Conservation (phyloP, 2,888 invertebrate species). For the Phoronis australis region DNA sequence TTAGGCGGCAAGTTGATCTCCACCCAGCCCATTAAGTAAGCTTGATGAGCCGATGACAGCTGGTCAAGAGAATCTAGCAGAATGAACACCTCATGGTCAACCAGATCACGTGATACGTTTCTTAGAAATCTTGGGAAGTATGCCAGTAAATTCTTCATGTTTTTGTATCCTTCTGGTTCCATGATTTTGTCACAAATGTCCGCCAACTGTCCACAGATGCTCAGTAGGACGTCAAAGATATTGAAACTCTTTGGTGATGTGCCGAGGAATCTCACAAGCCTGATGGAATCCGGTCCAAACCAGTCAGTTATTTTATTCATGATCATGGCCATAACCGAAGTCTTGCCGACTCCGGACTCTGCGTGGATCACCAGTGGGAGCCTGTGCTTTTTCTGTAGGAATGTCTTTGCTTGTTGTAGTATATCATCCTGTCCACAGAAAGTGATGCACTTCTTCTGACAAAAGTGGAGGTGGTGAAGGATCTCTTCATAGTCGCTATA, state of each 20-base stretch:
- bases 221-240: slow-evolving; percentile 18
- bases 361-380: slow-evolving; percentile 13
- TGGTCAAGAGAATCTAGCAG: slow-evolving; percentile 21
- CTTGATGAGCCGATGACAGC: slow-evolving; percentile 10
- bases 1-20: slow-evolving; percentile 14
- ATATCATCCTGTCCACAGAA: slow-evolving; percentile 19
- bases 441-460: slow-evolving; percentile 9
- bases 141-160: not conserved
- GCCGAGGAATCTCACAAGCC: slow-evolving; percentile 25
- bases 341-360: slow-evolving; percentile 20
- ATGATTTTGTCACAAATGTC: slow-evolving; percentile 2
- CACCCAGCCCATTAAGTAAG: slow-evolving; percentile 16
- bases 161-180: not conserved
- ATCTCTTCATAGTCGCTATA: slow-evolving; percentile 26
- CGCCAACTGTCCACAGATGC: slow-evolving; percentile 20
- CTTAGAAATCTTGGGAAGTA: not conserved
- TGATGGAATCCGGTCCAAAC: slow-evolving; percentile 10
- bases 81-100: no score
- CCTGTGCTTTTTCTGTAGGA: slow-evolving; percentile 2
- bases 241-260: slow-evolving; percentile 27
- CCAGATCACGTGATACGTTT: no score
- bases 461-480: slow-evolving; percentile 16
- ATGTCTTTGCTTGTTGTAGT: slow-evolving; percentile 2
- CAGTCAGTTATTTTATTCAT: slow-evolving; percentile 7
- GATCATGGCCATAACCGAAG: slow-evolving; percentile 14